Conservation (phyloP, 2,113 vertebrate species). For the Grantiella picta region DNA sequence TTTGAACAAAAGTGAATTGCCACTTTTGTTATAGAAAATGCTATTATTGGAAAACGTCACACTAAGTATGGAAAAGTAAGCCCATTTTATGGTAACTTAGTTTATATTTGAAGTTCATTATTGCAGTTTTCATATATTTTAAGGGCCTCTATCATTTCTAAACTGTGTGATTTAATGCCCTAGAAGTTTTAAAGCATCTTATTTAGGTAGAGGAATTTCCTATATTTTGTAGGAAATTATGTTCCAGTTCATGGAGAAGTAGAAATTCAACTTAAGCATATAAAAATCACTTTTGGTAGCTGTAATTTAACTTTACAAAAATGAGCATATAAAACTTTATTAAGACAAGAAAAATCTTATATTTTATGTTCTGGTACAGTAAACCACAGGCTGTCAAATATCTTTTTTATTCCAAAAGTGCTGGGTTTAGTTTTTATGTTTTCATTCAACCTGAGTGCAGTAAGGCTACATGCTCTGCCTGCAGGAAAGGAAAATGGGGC, state of each 20-base stretch:
- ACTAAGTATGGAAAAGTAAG: background rate
- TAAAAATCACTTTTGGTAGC: background rate
- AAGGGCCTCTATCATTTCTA: background rate
- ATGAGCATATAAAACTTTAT: background rate
- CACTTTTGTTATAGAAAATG: background rate
- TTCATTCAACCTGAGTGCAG: background rate
- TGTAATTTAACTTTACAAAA: background rate
- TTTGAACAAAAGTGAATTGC: background rate
- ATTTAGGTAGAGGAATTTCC: background rate
- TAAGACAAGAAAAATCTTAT: background rate
- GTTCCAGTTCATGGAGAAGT: background rate
- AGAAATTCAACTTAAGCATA: background rate
- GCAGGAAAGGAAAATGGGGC: background rate
- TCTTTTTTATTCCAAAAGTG: background rate
- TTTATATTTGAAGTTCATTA: background rate
- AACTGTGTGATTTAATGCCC: background rate
- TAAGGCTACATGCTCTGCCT: background rate
- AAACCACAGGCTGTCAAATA: background rate
- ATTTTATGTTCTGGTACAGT: background rate
- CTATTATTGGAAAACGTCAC: background rate
- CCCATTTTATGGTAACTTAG: background rate
- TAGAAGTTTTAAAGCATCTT: background rate
- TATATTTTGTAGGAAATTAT: background rate
- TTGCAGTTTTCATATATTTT: background rate
- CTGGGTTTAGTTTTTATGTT: background rate